These are phyloP conservation scores for Equus quagga DNA, from an alignment of 2,113 vertebrate species.

Conservation along the genomic window DNA sequence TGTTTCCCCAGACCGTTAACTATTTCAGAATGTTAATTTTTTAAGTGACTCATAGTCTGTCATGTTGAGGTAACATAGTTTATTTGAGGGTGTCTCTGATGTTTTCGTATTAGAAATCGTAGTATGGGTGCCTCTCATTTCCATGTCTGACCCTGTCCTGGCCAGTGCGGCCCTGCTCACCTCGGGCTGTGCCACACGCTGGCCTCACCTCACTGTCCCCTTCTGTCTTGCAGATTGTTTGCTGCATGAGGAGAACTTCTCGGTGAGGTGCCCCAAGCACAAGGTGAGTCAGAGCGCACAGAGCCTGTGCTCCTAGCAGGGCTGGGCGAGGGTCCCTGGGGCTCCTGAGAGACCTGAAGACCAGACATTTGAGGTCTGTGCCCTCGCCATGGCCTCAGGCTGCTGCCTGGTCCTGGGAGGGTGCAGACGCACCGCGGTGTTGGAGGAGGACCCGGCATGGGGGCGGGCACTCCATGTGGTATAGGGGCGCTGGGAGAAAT, in stretches of 20 bases:
- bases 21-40: background rate
- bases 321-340: no score
- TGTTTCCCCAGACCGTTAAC: background rate
- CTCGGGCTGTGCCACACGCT: accelerated
- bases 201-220: background rate
- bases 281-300: conserved; percentile 91
- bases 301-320: background rate
- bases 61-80: background rate
- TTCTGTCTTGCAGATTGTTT: conserved; percentile 93
- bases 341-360: background rate
- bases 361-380: background rate
- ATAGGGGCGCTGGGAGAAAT: background rate
- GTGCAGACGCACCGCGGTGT: background rate
- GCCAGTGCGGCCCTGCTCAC: accelerated
- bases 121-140: background rate
- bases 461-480: background rate
- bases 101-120: background rate
- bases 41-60: background rate
- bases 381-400: accelerated
- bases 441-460: background rate
- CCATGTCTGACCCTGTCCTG: background rate
- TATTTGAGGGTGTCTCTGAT: background rate
- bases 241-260: conserved; percentile 99
- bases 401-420: background rate
- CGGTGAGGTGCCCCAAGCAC: conserved; percentile 99